A percentile compares a stretch with the other conserved stretches of the same genome.
Conservation (phyloP, 2,113 vertebrate genomes). For the Stictonetta naevosa region DNA sequence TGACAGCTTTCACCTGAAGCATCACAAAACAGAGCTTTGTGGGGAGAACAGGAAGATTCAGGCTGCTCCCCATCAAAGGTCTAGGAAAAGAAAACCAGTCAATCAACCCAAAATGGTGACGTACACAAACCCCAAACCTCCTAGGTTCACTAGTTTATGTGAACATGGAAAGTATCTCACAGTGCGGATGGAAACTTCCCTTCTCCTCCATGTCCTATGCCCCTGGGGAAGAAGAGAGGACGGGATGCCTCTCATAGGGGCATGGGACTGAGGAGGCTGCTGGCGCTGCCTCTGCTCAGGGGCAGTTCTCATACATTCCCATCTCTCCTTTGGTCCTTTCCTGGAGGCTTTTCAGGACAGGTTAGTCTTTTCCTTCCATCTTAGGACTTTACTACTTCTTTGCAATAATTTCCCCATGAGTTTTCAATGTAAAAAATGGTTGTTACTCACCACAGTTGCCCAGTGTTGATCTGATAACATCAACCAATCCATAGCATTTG, state of each 20-base stretch:
- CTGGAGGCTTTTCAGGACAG: not conserved
- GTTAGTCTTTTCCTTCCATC: not conserved
- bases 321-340: not conserved
- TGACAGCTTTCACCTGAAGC: not conserved
- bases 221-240: not conserved
- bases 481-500: not conserved
- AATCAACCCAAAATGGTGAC: rapidly evolving
- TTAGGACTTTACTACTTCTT: not conserved
- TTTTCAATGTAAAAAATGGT: not conserved
- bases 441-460: not conserved
- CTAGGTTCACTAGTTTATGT: not conserved
- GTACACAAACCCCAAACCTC: not conserved
- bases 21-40: not conserved
- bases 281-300: not conserved
- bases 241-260: not conserved
- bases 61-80: not conserved
- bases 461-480: not conserved
- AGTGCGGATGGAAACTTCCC: not conserved
- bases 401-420: not conserved
- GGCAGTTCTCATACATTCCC: not conserved
- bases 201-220: not conserved
- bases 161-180: not conserved
- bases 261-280: rapidly evolving
- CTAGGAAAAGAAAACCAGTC: not conserved
- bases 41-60: not conserved